Base-by-base conservation (phyloP, 2,888 invertebrate species). In the Frankliniella intonsa region DNA sequence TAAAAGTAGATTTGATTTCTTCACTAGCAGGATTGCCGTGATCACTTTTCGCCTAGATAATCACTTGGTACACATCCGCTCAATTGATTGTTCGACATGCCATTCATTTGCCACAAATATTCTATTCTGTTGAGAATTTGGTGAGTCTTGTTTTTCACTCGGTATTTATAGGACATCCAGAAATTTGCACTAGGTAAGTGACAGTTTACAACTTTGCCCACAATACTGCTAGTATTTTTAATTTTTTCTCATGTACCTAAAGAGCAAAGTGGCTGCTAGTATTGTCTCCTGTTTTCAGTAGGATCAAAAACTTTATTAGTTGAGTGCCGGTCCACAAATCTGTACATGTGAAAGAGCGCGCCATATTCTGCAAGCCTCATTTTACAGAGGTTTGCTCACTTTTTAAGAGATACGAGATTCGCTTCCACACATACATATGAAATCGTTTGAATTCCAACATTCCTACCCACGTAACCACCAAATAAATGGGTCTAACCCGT, bases 151-250 rank as follows among this genome's bases (percentile, higher is more conserved):
- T 76, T 76, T 76, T 55, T 25, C 10, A 76, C 25, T 76, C 69
- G 25, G 69, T 76, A 76, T 76, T 76, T 76, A 38, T 38, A 76
- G 69, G 69, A 76, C 69, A 25, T 76, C 69, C 69, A 76, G 69
- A 76, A 25, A 76, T 76, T 76, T 22, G 69, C 69, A 76, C 69
- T 76, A 76, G 69, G 69, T 76, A 76, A 76, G 69, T 76, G 69
- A 76, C 69, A 22, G 25, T 76, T 76, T 25, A 25, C 69, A 76
- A 76, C 69, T 76, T 76, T 76, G 69, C 69, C 69, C 69, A 76
- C 69, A 76, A 76, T 76, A 76, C 69, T 76, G 69, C 69, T 76
- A 76, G 69, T 76, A 76, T 76, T 76, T 76, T 76, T 76, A 22
- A 76, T 76, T 25, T 25, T 76, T 25, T 76, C 69, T 76, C 22